Conservation (phyloP, 2,888 invertebrate genomes). For the Luffia ferchaultella region DNA sequence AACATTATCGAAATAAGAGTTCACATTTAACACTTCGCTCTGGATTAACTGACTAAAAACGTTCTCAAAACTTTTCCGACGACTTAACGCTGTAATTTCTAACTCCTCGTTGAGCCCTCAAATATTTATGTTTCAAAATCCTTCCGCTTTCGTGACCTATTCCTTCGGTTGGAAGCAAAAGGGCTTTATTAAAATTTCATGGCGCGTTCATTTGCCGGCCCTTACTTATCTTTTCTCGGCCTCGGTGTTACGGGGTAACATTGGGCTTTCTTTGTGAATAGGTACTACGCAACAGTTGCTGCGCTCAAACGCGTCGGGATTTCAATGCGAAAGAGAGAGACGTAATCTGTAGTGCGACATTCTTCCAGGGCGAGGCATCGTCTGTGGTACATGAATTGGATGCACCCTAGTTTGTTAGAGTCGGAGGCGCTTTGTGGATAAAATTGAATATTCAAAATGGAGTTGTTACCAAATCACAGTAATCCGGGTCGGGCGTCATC, state of each 20-base stretch:
- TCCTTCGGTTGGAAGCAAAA: conserved; percentile 2
- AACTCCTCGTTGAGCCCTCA: background rate
- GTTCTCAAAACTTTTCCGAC: background rate
- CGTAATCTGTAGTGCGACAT: too few species aligned
- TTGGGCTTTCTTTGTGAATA: conserved; percentile 34
- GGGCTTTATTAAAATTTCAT: conserved; percentile 32
- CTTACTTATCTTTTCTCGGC: conserved; percentile 23
- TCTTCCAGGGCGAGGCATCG: too few species aligned
- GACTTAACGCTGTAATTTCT: background rate
- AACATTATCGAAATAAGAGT: background rate
- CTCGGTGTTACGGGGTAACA: too few species aligned
- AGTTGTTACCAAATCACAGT: conserved; percentile 51
- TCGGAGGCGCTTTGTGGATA: conserved; percentile 47
- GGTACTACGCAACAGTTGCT: background rate
- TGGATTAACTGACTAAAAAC: background rate
- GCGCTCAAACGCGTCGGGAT: conserved; percentile 19
- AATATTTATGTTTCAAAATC: background rate
- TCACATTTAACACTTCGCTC: background rate
- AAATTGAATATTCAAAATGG: conserved; percentile 56
- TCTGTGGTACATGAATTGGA: conserved; percentile 31
- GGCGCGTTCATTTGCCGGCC: conserved; percentile 32
- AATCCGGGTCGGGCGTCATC: conserved; percentile 26
- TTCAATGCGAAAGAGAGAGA: conserved; percentile 10
- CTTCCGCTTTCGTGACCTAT: background rate
- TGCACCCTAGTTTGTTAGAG: conserved; percentile 32